Conservation (phyloP, 2,888 invertebrate genomes). For the Mesorhabditis spiculigera region DNA sequence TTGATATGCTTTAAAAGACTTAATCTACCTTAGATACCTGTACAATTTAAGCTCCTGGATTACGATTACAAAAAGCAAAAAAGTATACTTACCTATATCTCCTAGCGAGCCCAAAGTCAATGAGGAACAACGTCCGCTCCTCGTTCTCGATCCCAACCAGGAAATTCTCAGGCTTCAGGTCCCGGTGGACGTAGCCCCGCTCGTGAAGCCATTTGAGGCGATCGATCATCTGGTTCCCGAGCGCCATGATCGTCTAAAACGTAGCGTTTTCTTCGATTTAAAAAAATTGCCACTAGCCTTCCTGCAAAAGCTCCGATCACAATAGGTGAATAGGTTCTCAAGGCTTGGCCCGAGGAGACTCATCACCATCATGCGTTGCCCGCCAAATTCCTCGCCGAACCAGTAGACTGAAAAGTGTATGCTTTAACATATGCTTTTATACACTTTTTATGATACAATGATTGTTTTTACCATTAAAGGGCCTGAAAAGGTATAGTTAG, state of each 20-base stretch:
- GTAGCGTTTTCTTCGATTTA: background rate
- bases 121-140: constrained; percentile 39
- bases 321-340: constrained; percentile 43
- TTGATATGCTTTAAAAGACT: no score
- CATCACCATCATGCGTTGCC: constrained; percentile 43
- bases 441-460: no score
- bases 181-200: constrained; percentile 41
- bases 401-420: constrained; percentile 23
- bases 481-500: no score
- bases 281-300: constrained; percentile 17
- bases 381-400: constrained; percentile 28
- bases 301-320: constrained; percentile 30
- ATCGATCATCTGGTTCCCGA: constrained; percentile 39
- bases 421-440: background rate
- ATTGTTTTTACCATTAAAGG: no score
- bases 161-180: constrained; percentile 46
- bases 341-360: constrained; percentile 43
- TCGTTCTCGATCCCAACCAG: constrained; percentile 32
- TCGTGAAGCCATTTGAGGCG: constrained; percentile 50
- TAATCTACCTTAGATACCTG: no score
- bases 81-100: constrained; percentile 33
- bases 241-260: constrained; percentile 31
- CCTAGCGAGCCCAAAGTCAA: constrained; percentile 46
- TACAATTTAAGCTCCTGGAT: background rate
- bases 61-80: no score